Conservation (phyloP, 2,797 vertebrate genomes). For the Dromococcyx pavoninus region DNA sequence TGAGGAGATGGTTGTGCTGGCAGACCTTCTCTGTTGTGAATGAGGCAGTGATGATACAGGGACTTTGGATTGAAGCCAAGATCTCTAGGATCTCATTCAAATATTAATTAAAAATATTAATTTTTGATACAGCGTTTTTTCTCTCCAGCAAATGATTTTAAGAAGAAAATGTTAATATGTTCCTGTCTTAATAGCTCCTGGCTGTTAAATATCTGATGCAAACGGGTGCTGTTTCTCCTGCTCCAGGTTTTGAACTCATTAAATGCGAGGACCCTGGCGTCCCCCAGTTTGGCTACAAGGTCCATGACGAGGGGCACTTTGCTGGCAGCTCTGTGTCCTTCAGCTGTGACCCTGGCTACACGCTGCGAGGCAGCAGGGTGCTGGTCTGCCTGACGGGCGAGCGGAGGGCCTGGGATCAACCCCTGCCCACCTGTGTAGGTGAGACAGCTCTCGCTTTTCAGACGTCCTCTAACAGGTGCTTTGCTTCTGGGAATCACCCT, state of each 20-base stretch:
- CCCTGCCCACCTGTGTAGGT: conserved; percentile 93
- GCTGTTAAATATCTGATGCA: neutral
- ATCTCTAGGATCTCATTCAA: neutral
- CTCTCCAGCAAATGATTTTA: neutral
- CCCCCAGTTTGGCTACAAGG: conserved; percentile 94
- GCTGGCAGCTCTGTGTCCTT: conserved; percentile 93
- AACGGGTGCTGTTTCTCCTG: neutral
- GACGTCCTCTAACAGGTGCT: fast-evolving
- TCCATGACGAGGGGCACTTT: conserved; percentile 93
- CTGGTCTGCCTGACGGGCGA: conserved; percentile 93
- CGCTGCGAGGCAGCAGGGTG: conserved; percentile 83
- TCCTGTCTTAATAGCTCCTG: neutral
- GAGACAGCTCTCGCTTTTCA: conserved; percentile 45
- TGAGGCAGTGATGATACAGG: neutral
- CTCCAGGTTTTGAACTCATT: conserved; percentile 93
- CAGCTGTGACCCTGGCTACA: conserved; percentile 93
- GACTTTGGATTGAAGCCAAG: neutral
- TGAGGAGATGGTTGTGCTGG: fast-evolving
- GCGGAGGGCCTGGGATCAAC: conserved; percentile 92
- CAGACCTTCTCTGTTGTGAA: neutral
- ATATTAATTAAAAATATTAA: neutral
- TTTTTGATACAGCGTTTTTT: neutral
- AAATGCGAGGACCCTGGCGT: conserved; percentile 95
- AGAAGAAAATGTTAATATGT: neutral
- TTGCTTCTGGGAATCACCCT: fast-evolving